phyloP scores from a whole-genome alignment of 2,113 vertebrate genomes.

The Oryzias javanicus region DNA sequence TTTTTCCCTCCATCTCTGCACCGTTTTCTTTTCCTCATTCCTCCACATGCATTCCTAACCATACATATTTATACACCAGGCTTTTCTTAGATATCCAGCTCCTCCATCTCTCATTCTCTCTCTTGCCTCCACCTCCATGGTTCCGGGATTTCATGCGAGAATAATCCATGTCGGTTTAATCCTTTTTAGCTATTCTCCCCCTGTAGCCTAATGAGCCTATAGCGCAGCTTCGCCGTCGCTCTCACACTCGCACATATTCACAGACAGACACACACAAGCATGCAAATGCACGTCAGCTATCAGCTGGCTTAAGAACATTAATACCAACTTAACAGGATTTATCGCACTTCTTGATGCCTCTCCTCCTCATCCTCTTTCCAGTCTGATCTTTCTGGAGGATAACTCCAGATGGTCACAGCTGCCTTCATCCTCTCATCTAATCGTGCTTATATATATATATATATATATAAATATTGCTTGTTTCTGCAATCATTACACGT shows the following conservation, averaged over 20 bases:
- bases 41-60: slow-evolving; percentile 23
- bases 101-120: not conserved
- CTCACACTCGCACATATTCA: slow-evolving; percentile 13
- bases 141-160: slow-evolving; percentile 60
- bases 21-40: slow-evolving; percentile 13
- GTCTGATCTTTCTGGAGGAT: slow-evolving; percentile 2
- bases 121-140: slow-evolving; percentile 30
- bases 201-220: slow-evolving; percentile 67
- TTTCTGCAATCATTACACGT: too few relatives aligned
- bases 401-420: slow-evolving; percentile 5
- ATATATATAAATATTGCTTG: not conserved
- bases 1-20: slow-evolving; percentile 6
- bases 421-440: slow-evolving; percentile 22
- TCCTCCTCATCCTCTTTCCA: slow-evolving; percentile 5
- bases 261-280: slow-evolving; percentile 19
- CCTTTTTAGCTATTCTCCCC: slow-evolving; percentile 69
- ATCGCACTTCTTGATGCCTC: slow-evolving; percentile 29
- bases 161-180: slow-evolving; percentile 71
- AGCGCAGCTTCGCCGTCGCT: slow-evolving; percentile 21
- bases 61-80: slow-evolving; percentile 44
- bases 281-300: slow-evolving; percentile 13
- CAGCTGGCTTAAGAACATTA: slow-evolving; percentile 58
- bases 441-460: slow-evolving; percentile 19
- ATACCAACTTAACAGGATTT: slow-evolving; percentile 61
- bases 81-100: slow-evolving; percentile 38